These are phyloP conservation scores for Lepidonotus clava DNA, from an alignment of 2,888 invertebrate species.

Conservation along the genomic window DNA sequence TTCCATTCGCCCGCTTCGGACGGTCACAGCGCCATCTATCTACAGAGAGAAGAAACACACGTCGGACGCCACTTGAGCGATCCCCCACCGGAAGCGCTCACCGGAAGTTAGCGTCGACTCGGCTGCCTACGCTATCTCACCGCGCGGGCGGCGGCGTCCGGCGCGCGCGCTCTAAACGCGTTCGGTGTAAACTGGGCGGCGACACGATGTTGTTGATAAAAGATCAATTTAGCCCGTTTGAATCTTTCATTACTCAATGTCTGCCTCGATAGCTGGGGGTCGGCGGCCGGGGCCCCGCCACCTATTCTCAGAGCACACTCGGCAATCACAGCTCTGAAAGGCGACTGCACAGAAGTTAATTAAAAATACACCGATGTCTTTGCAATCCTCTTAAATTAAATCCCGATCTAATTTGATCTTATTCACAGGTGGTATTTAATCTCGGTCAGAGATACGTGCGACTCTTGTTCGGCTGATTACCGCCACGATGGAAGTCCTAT, in stretches of 20 bases:
- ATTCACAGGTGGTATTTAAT: slow-evolving; percentile 52
- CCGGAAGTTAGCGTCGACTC: slow-evolving; percentile 31
- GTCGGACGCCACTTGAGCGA: slow-evolving; percentile 44
- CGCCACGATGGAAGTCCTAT: neutral
- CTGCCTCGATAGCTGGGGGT: neutral
- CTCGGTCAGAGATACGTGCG: neutral
- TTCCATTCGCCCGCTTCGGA: neutral
- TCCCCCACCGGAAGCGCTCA: slow-evolving; percentile 18
- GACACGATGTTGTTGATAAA: slow-evolving; percentile 44
- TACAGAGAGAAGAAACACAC: slow-evolving; percentile 23
- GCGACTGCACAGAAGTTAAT: slow-evolving; percentile 37
- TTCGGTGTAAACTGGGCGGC: slow-evolving; percentile 36
- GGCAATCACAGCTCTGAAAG: slow-evolving; percentile 2
- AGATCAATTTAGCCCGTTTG: slow-evolving; percentile 50
- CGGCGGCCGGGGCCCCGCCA: neutral
- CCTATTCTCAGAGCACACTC: neutral
- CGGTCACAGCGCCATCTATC: slow-evolving; percentile 15
- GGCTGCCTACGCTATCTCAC: slow-evolving; percentile 13
- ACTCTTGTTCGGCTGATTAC: neutral
- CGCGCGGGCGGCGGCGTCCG: neutral
- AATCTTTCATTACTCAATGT: slow-evolving; percentile 47
- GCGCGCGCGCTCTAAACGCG: slow-evolving; percentile 26
- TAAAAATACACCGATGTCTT: slow-evolving; percentile 47
- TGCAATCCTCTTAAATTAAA: slow-evolving; percentile 53
- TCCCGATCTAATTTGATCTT: slow-evolving; percentile 48